Evolutionary conservation across 1,140 invertebrate species (phyloP).

Genomic region (Drosophila asahinai): DNA sequence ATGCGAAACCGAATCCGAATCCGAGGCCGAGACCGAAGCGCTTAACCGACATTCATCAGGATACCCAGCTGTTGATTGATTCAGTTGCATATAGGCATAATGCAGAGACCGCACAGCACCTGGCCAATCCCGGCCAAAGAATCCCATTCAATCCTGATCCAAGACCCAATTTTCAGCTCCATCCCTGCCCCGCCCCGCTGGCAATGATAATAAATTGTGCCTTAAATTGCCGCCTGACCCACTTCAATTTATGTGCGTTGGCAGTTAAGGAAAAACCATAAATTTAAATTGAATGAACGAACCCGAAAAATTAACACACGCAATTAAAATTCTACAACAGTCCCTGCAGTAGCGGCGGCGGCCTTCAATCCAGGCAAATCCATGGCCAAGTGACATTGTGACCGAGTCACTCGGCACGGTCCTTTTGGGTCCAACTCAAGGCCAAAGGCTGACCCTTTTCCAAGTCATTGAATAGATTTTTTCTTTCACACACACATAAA

Average conservation of each 20-base stretch:
- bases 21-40: not conserved
- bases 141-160: conserved; percentile 19
- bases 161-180: conserved; percentile 21
- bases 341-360: not conserved
- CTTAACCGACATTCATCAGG: conserved; percentile 28
- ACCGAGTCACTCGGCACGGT: conserved; percentile 8
- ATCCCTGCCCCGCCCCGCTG: not conserved
- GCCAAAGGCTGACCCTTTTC: conserved; percentile 69
- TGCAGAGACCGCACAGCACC: conserved; percentile 65
- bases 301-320: conserved; percentile 75
- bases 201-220: conserved; percentile 67
- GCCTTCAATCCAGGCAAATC: conserved; percentile 50
- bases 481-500: conserved; percentile 37
- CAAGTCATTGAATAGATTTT: conserved; percentile 75
- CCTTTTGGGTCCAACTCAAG: conserved; percentile 27
- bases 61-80: conserved; percentile 66
- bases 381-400: conserved; percentile 47
- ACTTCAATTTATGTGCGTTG: conserved; percentile 60
- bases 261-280: conserved; percentile 61
- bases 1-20: not conserved
- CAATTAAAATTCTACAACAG: conserved; percentile 76
- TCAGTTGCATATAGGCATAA: conserved; percentile 64
- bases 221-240: conserved; percentile 45
- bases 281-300: conserved; percentile 62
- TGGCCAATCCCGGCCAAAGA: conserved; percentile 36